A percentile compares a stretch with the other conserved stretches of the same genome.
Evolutionary conservation across 2,113 vertebrate species (phyloP).

Genomic region (Pitta sordida): DNA sequence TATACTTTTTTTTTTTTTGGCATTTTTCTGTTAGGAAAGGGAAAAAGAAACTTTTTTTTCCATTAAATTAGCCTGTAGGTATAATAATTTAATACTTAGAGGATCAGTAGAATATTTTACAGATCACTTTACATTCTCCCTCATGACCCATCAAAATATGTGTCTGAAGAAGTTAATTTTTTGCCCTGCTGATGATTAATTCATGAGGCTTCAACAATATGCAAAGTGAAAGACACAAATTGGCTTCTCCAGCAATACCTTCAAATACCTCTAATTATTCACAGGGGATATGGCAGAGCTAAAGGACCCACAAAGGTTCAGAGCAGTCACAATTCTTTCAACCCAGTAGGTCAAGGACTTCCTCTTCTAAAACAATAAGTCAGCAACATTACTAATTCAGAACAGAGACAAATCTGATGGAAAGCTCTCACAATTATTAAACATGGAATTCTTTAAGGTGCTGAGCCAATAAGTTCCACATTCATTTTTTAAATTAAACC

Average conservation of each 20-base stretch:
- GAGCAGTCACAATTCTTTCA: slow-evolving; percentile 78
- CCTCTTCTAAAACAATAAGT: slow-evolving; percentile 78
- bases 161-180: slow-evolving; percentile 82
- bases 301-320: slow-evolving; percentile 77
- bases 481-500: slow-evolving; percentile 72
- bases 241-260: slow-evolving; percentile 79
- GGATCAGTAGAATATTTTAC: slow-evolving; percentile 83
- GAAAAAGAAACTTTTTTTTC: neutral
- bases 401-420: slow-evolving; percentile 70
- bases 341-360: slow-evolving; percentile 81
- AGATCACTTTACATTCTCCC: slow-evolving; percentile 82
- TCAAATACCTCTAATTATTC: slow-evolving; percentile 85
- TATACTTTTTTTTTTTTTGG: neutral
- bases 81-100: slow-evolving; percentile 80
- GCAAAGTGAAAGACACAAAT: slow-evolving; percentile 84
- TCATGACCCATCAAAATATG: slow-evolving; percentile 81
- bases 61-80: slow-evolving; percentile 76
- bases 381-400: slow-evolving; percentile 81
- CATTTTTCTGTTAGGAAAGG: slow-evolving; percentile 36
- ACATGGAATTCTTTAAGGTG: slow-evolving; percentile 74
- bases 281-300: slow-evolving; percentile 74
- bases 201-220: slow-evolving; percentile 83
- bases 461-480: slow-evolving; percentile 71
- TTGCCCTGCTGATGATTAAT: slow-evolving; percentile 80
- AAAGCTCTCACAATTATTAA: slow-evolving; percentile 76